phyloP scores from a whole-genome alignment of 2,797 vertebrate species.

The Octomys mimax region DNA sequence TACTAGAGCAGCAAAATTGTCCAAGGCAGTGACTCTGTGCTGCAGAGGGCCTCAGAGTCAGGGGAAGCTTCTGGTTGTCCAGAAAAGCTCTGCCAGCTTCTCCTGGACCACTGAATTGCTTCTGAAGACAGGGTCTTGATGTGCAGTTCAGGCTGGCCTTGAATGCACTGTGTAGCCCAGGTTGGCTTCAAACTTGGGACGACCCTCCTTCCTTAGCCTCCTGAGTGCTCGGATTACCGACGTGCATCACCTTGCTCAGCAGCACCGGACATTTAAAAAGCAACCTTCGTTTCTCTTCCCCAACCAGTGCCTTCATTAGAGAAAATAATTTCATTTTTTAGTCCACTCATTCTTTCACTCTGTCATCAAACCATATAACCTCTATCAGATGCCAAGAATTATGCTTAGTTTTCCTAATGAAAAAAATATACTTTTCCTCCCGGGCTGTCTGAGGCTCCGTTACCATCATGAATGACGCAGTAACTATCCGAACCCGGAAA shows the following conservation, averaged over 20 bases:
- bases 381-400: constrained; percentile 5
- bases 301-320: not conserved
- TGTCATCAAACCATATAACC: not conserved
- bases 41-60: not conserved
- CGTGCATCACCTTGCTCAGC: too few species aligned
- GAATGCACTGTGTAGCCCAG: not conserved
- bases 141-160: not conserved
- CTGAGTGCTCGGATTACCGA: not conserved
- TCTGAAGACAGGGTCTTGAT: not conserved
- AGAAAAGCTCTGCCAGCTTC: not conserved
- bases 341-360: not conserved
- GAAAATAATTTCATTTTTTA: constrained; percentile 44
- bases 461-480: too few species aligned
- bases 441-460: too few species aligned
- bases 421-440: too few species aligned
- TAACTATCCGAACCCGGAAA: too few species aligned
- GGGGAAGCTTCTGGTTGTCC: not conserved
- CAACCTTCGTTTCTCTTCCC: not conserved
- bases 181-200: not conserved
- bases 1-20: not conserved
- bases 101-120: not conserved
- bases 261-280: not conserved
- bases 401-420: not conserved
- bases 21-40: too few species aligned
- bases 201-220: not conserved